phyloP scores from a whole-genome alignment of 2,888 invertebrate genomes.

The Spatulosminthurus flaviceps region DNA sequence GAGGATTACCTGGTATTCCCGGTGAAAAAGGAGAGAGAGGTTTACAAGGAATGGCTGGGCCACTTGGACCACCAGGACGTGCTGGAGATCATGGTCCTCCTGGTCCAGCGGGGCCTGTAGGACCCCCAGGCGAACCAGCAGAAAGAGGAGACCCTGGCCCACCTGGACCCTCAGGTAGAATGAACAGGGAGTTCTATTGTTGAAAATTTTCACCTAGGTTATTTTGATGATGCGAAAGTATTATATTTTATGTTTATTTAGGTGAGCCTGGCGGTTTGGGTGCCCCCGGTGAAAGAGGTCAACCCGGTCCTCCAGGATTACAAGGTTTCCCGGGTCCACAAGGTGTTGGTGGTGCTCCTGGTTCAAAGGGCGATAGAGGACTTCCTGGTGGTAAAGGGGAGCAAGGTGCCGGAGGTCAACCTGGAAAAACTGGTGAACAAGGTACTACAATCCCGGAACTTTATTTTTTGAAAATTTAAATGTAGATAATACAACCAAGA shows the following conservation, averaged over 20 bases:
- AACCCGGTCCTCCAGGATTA: conserved; percentile 75
- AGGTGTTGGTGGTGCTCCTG: conserved; percentile 74
- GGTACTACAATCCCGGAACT: no score
- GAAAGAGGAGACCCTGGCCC: conserved; percentile 81
- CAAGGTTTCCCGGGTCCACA: conserved; percentile 72
- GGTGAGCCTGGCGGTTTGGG: conserved; percentile 80
- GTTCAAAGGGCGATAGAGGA: conserved; percentile 79
- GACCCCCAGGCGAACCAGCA: conserved; percentile 82
- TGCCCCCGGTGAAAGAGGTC: conserved; percentile 78
- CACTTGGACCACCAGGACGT: conserved; percentile 79
- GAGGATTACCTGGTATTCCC: conserved; percentile 74
- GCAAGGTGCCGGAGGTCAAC: conserved; percentile 74
- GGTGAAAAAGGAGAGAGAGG: conserved; percentile 84
- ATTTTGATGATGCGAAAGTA: background rate
- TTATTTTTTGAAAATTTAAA: no score
- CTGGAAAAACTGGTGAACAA: conserved; percentile 73
- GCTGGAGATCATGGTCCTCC: conserved; percentile 81
- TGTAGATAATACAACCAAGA: no score
- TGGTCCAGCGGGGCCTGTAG: conserved; percentile 78
- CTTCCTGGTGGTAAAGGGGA: conserved; percentile 77
- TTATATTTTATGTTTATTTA: background rate
- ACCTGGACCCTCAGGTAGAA: conserved; percentile 71
- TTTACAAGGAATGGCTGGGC: conserved; percentile 74
- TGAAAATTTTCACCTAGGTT: background rate
- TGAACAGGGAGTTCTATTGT: background rate